Percentiles rank a stretch among this genome's conserved stretches.
Conservation (phyloP, 2,888 invertebrate genomes). For the Gibbula magus region DNA sequence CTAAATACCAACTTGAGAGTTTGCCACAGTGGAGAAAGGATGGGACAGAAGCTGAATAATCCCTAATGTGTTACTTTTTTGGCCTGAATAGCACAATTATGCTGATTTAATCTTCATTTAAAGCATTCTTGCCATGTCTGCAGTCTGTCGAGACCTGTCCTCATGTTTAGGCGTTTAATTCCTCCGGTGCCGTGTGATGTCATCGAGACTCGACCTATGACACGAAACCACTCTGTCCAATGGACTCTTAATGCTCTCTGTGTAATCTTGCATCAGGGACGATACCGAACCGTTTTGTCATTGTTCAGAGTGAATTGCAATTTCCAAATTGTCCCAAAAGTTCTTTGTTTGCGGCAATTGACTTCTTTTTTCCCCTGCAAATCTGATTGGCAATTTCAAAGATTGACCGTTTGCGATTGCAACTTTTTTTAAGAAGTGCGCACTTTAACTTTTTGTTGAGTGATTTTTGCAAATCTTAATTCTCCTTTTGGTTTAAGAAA, state of each 20-base stretch:
- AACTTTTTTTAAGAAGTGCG: too few species aligned
- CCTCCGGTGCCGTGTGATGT: neutral
- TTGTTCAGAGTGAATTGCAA: neutral
- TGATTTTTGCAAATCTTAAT: too few species aligned
- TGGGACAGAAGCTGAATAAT: constrained; percentile 15
- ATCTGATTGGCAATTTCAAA: neutral
- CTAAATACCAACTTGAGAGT: neutral
- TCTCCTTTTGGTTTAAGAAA: too few species aligned
- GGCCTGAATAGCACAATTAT: neutral
- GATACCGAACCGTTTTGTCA: neutral
- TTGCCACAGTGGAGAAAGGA: neutral
- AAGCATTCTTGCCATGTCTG: constrained; percentile 12
- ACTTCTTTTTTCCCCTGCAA: neutral
- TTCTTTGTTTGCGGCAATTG: neutral
- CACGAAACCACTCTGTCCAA: neutral
- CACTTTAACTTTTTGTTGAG: too few species aligned
- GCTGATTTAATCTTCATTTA: constrained; percentile 22
- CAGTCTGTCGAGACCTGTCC: constrained; percentile 1
- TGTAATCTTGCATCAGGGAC: neutral
- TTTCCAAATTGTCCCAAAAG: neutral
- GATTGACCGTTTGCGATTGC: neutral
- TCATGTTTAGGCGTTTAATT: neutral
- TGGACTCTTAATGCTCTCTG: neutral
- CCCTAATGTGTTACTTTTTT: constrained; percentile 15
- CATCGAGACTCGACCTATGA: neutral